Evolutionary conservation across 1,140 invertebrate genomes (phyloP).

Genomic region (Anastrepha ludens): DNA sequence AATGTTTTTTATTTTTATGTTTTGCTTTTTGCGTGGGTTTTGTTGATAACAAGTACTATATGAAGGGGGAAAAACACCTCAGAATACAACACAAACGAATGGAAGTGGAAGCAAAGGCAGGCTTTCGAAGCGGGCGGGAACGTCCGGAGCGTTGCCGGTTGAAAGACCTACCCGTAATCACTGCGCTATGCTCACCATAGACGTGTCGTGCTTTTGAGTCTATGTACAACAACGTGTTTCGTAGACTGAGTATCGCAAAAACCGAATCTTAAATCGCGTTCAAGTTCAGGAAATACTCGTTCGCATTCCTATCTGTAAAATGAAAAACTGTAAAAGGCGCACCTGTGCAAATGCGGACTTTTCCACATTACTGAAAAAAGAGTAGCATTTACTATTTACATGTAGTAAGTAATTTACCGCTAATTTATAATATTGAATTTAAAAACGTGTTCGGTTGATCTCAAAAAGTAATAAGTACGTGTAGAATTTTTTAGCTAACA

Average conservation of each 20-base stretch:
- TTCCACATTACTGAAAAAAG: not conserved
- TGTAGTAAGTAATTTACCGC: slow-evolving; percentile 15
- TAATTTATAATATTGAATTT: slow-evolving; percentile 4
- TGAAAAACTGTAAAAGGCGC: slow-evolving; percentile 34
- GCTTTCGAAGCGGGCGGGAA: slow-evolving; percentile 4
- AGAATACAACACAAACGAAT: not conserved
- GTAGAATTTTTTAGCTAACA: not conserved
- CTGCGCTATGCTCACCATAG: slow-evolving; percentile 19
- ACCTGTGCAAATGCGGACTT: slow-evolving; percentile 27
- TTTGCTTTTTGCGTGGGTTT: slow-evolving; percentile 7
- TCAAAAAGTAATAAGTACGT: not conserved
- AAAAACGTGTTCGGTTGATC: not conserved
- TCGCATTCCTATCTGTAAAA: slow-evolving; percentile 36
- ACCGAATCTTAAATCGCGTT: slow-evolving; percentile 25
- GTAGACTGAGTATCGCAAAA: not conserved
- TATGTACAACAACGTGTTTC: slow-evolving; percentile 41
- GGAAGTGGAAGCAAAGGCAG: not conserved
- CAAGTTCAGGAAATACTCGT: slow-evolving; percentile 51
- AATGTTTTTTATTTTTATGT: slow-evolving; percentile 15
- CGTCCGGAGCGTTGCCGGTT: slow-evolving; percentile 1
- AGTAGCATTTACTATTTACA: not conserved
- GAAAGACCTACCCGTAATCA: slow-evolving; percentile 23
- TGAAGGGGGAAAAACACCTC: slow-evolving; percentile 34
- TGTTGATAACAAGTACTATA: slow-evolving; percentile 42
- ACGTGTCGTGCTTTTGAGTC: slow-evolving; percentile 19